Base-by-base conservation (phyloP, 2,888 invertebrate genomes). In the Dyspetes luteomarginatus region DNA sequence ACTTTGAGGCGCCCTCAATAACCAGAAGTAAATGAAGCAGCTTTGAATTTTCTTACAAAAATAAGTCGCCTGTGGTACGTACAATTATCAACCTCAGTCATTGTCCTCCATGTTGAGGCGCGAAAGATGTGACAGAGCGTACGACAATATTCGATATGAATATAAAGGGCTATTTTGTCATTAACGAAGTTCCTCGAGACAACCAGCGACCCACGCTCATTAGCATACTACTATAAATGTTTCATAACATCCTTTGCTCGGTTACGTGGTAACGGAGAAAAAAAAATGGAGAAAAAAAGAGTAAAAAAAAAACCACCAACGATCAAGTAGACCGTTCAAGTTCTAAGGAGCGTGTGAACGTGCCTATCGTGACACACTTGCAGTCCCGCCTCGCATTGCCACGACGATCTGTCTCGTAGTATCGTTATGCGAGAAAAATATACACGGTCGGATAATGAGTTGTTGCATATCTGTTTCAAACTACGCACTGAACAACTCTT, bases 301-400 rank as follows among this genome's bases (percentile, higher is more conserved):
- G 36, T 41, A 65, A 45, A 19, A 43, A 28, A 50, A 19, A 36
- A 55, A n/a, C n/a, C 55, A 28, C 24, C 41, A 67, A 17, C 17
- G 1, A 48, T 48, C 48, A 17, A 36, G 48, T 19, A 43, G n/a
- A 45, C 45, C 41, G 77, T 81, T 81, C 62, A 64, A 76, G 50
- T 72, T 76, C 72, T 56, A 56, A 73, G 55, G 65, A 79, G 77
- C 73, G 77, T 74, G 77, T 52, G 77, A 81, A 81, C 73, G 58
- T 58, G 64, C 73, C 73, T 65, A 69, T n/a, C n/a, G 77, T 81
- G 81, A 81, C 81, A 81, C 62, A 81, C 81, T 77, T 77, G 30
- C 52, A 22, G 77, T 69, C 72, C 24, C 52, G 45, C 81, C 73
- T 28, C 15, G 19, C 28, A 7, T n/a, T n/a, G n/a, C 30, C 26